Base-by-base conservation (phyloP, 2,113 vertebrate genomes). In the Pungitius pungitius region DNA sequence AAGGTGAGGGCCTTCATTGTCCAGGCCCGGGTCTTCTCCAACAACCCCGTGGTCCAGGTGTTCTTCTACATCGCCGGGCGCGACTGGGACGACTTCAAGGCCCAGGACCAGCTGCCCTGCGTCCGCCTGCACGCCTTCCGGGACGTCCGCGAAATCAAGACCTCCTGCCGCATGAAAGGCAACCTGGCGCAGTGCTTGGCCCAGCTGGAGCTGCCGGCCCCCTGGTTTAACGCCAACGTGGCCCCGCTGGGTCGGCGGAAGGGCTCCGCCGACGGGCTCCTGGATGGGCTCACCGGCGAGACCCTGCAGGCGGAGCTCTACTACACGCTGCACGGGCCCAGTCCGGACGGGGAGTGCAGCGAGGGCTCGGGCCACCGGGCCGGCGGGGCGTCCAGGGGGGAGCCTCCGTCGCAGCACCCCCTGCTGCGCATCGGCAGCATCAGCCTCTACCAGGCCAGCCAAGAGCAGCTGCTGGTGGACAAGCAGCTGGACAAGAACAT, bases 1-100 rank as follows among this genome's bases (percentile, higher is more conserved):
- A 99, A 98, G 86, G 96, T 99, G 26, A 94, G 98, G n/a, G 96
- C 98, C 52, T 99, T 97, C 90, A 98, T 99, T 30, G 95, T 99
- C 14, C 96, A 96, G 43, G 87, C 96, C 0, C 93, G 94, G 37
- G 96, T 99, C 77, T 94, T 95, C 60, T 93, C 96, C 88, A 96
- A 81, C 86, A 96, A 95, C 89, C 96, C 98, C 0, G 85, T 93
- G 17, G 96, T 96, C 54, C 98, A 99, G 91, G 98, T 97, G 74
- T 94, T 99, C 52, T 99, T 99, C 92, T 99, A 99, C 45, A 94
- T 99, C 8, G 97, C 98, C 0, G 97, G 98, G 12, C 93, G 98
- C 0, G 98, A 99, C 56, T 99, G 98, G 98, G 97, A 98, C 0
- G 97, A 99, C 85, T 98, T 98, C 0, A 95, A 94, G 0, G 94